Evolutionary conservation across 2,888 invertebrate genomes (phyloP).

Genomic region (Brachycybe producta): DNA sequence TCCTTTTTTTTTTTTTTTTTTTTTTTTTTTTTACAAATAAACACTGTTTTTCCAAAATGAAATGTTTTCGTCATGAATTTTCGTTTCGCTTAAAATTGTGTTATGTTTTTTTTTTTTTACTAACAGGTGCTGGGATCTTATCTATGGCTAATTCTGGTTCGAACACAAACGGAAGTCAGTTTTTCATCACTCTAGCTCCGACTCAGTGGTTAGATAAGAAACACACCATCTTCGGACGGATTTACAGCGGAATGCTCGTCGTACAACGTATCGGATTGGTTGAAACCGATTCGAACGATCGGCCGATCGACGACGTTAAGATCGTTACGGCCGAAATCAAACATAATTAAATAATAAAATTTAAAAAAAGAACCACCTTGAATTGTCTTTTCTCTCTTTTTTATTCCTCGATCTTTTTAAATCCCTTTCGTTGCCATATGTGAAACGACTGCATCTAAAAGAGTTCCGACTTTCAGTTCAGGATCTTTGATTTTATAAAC

Average conservation of each 20-base stretch:
- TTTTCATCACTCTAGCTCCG: conserved; percentile 91
- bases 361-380: neutral
- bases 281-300: conserved; percentile 84
- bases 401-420: no score
- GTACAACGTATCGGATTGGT: conserved; percentile 85
- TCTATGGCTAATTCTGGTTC: conserved; percentile 99
- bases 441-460: conserved; percentile 6
- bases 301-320: conserved; percentile 75
- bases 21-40: no score
- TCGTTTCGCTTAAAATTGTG: neutral
- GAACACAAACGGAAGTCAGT: conserved; percentile 93
- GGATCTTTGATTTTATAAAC: conserved; percentile 4
- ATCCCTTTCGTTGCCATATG: conserved; percentile 10
- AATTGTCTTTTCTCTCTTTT: no score
- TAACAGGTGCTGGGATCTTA: conserved; percentile 58
- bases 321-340: conserved; percentile 42
- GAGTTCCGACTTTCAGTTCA: neutral
- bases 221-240: conserved; percentile 87
- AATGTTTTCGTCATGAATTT: neutral
- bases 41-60: neutral
- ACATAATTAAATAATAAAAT: conserved; percentile 7
- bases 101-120: neutral
- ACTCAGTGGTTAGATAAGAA: conserved; percentile 97
- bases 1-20: no score
- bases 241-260: conserved; percentile 75